Base-by-base conservation (phyloP, 1,140 invertebrate genomes). In the Bicyclus anynana region DNA sequence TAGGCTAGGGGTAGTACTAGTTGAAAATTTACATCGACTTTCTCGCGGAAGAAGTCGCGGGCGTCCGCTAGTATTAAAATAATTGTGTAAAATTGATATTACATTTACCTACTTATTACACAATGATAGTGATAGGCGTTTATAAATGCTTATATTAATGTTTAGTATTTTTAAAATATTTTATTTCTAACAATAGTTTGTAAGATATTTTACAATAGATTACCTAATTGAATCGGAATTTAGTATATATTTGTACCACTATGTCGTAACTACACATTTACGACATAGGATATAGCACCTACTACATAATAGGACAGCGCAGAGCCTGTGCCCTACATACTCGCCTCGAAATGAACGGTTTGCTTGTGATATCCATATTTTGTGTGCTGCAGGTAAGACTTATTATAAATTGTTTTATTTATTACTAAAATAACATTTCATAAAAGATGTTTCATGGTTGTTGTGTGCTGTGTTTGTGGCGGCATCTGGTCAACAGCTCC, bases 331-430 rank as follows among this genome's bases (percentile, higher is more conserved):
- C n/a, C 1, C 18, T 4, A n/a, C 42, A 44, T 47, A 48, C 14
- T 42, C n/a, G 12, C 26, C 35, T 54, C 29, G 37, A 9, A 5
- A 40, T 40, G 37, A 16, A 40, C 13, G 1, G 16, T 10, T 5
- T 17, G n/a, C 14, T 17, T 16, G 17, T 16, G 21, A 42, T 37
- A 23, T 51, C 21, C 12, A n/a, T 20, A 37, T 55, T 57, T 17
- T 17, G 37, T 37, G 44, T 61, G 53, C 44, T 57, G 42, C 53
- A 65, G 62, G 62, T 64, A 47, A 58, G 46, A 26, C 20, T 18
- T 23, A 17, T 10, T 26, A 10, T 33, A 13, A 49, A 48, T 18
- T 17, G 2, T 20, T 42, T 10, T 18, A 17, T 17, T 20, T 42
- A 16, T 20, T 10, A 42, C 6, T 44, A n/a, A 12, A 23, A 14